Base-by-base conservation (phyloP, 1,140 invertebrate species). In the Halictus rubicundus region DNA sequence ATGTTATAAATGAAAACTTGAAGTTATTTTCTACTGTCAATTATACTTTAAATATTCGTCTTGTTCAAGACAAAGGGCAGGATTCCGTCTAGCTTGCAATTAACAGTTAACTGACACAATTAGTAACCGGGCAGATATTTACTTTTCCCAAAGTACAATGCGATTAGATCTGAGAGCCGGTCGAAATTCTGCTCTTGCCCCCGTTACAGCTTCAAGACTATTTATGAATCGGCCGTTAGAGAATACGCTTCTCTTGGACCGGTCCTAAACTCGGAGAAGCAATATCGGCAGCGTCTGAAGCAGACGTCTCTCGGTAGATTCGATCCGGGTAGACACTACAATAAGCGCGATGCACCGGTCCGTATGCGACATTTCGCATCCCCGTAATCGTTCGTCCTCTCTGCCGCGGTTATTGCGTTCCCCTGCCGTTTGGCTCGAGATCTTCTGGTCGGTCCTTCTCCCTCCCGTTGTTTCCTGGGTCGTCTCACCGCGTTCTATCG, bases 351-450 rank as follows among this genome's bases (percentile, higher is more conserved):
- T 84, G 87, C 88, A 86, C 80, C 73, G 83, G 80, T 78, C 84
- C 82, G 82, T 86, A 76, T 63, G 81, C 83, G 83, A 85, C 78
- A 69, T 81, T 85, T 84, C 84, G 86, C 78, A 85, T 88, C 78
- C 78, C 77, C 80, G 82, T 88, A 87, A 87, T 90, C 87, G 81
- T 88, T 69, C 81, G 83, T 84, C 81, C 84, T 78, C 84, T 77
- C 66, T 59, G 60, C 39, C 69, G 79, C 79, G 83, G 87, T 90
- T 90, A 88, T 90, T 90, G 88, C 89, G 81, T 82, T 66, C 81
- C 77, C 61, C 64, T 46, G 70, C 77, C 85, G 81, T 83, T 87
- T 88, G 68, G 61, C 64, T 80, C 63, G 71, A 75, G 54, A 85
- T 82, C 71, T 65, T 80, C 66, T 2, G 16, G 65, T 52, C 27